Percentiles rank a stretch among this genome's conserved stretches.
phyloP scores from a whole-genome alignment of 2,888 invertebrate genomes.

The Drosophila helvetica region DNA sequence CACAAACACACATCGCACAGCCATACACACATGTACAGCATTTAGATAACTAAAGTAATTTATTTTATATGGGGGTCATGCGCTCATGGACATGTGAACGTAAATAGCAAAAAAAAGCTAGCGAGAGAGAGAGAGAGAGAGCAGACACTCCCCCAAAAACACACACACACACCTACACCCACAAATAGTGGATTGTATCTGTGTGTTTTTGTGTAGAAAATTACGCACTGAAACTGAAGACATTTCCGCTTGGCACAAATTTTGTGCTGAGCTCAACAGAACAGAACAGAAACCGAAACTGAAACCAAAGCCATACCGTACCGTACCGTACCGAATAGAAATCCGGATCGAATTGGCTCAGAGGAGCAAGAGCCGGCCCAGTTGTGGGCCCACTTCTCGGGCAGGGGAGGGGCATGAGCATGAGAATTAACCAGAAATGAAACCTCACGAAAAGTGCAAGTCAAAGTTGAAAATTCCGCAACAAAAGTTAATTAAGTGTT shows the following conservation, averaged over 20 bases:
- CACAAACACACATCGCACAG: constrained; percentile 8
- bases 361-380: constrained; percentile 13
- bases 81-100: constrained; percentile 75
- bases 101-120: constrained; percentile 64
- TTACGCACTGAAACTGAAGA: constrained; percentile 76
- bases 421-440: constrained; percentile 56
- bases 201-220: constrained; percentile 46
- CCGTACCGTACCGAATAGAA: not conserved
- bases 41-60: constrained; percentile 83
- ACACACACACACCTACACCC: constrained; percentile 18
- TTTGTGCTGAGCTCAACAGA: constrained; percentile 43
- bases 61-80: constrained; percentile 82
- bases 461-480: constrained; percentile 47
- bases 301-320: constrained; percentile 2
- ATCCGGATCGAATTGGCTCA: not conserved
- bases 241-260: constrained; percentile 66
- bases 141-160: constrained; percentile 6
- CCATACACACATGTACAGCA: constrained; percentile 40
- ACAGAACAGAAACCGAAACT: constrained; percentile 11
- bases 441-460: constrained; percentile 20
- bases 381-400: constrained; percentile 52
- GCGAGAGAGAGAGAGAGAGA: too few species aligned
- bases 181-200: constrained; percentile 11
- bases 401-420: constrained; percentile 53
- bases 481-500: constrained; percentile 66